These are phyloP conservation scores for Neomicropteryx cornuta DNA, from an alignment of 1,140 invertebrate species.

Conservation along the genomic window DNA sequence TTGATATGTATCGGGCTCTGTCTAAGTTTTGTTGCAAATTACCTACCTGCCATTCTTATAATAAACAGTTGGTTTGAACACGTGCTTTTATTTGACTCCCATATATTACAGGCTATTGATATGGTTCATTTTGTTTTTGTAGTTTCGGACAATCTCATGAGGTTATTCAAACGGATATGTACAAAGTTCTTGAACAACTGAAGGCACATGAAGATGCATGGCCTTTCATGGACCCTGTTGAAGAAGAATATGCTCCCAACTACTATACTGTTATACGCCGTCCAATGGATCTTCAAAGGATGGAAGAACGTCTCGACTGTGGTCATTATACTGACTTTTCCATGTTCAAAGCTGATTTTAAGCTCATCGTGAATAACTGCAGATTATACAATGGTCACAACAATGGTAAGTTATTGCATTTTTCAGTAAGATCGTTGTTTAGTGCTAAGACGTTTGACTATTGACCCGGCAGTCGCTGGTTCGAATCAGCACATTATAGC, in stretches of 20 bases:
- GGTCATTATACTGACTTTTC: slow-evolving; percentile 67
- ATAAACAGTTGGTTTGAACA: no score
- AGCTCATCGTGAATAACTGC: slow-evolving; percentile 85
- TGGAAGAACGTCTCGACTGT: slow-evolving; percentile 77
- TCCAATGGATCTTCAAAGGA: slow-evolving; percentile 79
- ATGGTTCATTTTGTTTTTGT: no score
- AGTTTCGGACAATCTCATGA: slow-evolving; percentile 70
- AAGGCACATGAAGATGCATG: slow-evolving; percentile 82
- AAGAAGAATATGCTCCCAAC: slow-evolving; percentile 83
- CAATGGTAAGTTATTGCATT: slow-evolving; percentile 58
- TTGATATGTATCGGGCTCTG: no score
- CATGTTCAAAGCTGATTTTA: slow-evolving; percentile 79
- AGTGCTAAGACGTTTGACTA: no score
- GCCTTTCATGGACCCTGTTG: slow-evolving; percentile 85
- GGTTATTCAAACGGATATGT: slow-evolving; percentile 76
- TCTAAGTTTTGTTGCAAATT: no score
- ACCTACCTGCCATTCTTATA: no score
- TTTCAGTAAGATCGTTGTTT: slow-evolving; percentile 5
- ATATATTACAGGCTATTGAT: no score
- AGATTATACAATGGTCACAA: slow-evolving; percentile 82
- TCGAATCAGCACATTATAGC: no score
- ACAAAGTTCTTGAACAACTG: slow-evolving; percentile 75
- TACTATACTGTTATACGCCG: slow-evolving; percentile 66
- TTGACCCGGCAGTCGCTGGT: no score
- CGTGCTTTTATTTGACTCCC: no score